These are phyloP conservation scores for Zoanthus gigantus DNA, from an alignment of 92 coral and sea anemone species.

Conservation along the genomic window DNA sequence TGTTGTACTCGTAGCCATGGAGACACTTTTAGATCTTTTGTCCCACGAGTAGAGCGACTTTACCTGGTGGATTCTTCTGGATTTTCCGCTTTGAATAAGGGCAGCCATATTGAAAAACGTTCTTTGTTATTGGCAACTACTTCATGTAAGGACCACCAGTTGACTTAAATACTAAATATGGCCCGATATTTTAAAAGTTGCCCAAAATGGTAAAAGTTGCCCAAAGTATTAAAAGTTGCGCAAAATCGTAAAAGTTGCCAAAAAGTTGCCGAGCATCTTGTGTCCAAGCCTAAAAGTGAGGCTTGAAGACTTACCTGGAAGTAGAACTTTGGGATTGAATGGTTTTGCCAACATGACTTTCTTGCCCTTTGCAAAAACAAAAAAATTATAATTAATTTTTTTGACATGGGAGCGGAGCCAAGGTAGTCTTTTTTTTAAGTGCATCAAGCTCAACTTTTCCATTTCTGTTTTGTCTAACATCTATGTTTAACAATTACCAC, in stretches of 20 bases:
- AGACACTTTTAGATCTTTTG: neutral
- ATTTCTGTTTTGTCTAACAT: too few species aligned
- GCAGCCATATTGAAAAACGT: neutral
- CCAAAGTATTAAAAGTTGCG: neutral
- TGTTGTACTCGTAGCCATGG: neutral
- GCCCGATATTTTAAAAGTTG: neutral
- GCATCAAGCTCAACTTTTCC: too few species aligned
- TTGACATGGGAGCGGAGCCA: too few species aligned
- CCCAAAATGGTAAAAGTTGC: neutral
- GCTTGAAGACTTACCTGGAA: constrained; percentile 13
- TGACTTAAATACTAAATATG: too few species aligned
- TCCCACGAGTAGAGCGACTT: neutral
- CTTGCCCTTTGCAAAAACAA: neutral
- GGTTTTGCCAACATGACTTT: constrained; percentile 7
- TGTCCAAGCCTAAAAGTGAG: neutral
- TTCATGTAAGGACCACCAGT: neutral
- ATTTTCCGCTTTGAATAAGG: neutral
- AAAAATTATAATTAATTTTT: too few species aligned
- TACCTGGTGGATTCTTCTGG: neutral
- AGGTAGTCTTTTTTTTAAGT: too few species aligned
- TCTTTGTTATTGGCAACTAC: neutral
- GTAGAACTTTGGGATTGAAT: constrained; percentile 15
- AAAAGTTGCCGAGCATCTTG: neutral
- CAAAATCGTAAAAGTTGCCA: neutral
- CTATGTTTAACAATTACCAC: too few species aligned